Conservation (phyloP, 1,140 invertebrate species). For the Cardiocondyla obscurior region DNA sequence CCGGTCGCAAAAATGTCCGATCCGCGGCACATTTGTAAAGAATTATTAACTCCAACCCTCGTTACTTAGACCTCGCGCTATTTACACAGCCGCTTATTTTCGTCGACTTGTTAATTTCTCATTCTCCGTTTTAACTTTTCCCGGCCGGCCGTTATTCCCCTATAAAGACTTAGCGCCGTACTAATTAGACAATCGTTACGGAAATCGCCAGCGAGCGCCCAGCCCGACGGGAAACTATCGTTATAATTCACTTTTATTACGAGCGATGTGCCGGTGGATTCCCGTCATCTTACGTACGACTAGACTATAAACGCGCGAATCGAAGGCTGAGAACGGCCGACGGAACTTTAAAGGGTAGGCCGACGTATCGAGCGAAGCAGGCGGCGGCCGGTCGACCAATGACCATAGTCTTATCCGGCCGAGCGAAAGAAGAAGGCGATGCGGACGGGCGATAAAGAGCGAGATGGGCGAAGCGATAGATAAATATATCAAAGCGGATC, state of each 20-base stretch:
- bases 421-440: conserved; percentile 59
- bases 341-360: conserved; percentile 17
- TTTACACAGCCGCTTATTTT: conserved; percentile 9
- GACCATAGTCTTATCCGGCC: conserved; percentile 36
- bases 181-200: conserved; percentile 32
- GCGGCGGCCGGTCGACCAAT: conserved; percentile 4
- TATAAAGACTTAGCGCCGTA: not conserved
- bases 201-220: not conserved
- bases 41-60: not conserved
- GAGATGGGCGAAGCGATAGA: conserved; percentile 61
- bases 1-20: not conserved
- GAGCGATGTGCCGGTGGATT: not conserved
- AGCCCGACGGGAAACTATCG: not conserved
- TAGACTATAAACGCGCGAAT: conserved; percentile 39
- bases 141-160: not conserved
- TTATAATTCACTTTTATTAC: conserved; percentile 45
- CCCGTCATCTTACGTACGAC: conserved; percentile 6
- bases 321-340: conserved; percentile 27
- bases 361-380: conserved; percentile 29
- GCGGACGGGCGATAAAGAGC: conserved; percentile 67
- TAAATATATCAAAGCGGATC: conserved; percentile 75
- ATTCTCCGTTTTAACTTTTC: not conserved
- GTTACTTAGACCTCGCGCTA: not conserved
- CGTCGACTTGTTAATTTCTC: not conserved
- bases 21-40: not conserved